Base-by-base conservation (phyloP, 1,140 invertebrate genomes). In the Sminthurides bifidus region DNA sequence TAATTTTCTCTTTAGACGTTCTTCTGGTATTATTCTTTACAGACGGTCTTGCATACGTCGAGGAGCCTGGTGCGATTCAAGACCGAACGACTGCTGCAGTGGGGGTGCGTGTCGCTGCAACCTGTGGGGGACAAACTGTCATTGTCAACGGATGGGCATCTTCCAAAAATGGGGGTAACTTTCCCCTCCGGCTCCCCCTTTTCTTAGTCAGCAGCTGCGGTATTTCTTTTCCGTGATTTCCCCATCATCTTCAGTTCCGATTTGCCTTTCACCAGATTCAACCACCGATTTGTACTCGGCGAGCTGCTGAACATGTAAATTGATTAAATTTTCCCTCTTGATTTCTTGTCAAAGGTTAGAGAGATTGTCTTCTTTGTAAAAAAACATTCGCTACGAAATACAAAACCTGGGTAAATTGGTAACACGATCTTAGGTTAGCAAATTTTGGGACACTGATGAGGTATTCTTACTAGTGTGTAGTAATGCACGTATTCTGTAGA, bases 111-210 rank as follows among this genome's bases (percentile, higher is more conserved):
- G 87, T 74, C 77, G 87, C 35, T 91, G 88, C 77, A 91, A 90
- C 71, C 76, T 91, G 4, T 92, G 87, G 87, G 87, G 87, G 23
- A 81, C 83, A 64, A 92, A 91, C 73, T 92, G 87, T 71, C 79
- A 83, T 63, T 92, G 87, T 71, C 86, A 90, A 71, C 79, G 87
- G 59, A 81, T 85, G 77, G 87, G 87, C 37, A 77, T 92, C 63
- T 90, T 92, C 76, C 87, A 91, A 69, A 86, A 87, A 72, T 88
- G 85, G 85, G 86, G 86, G 64, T 65, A 56, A 61, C 15, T n/a
- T 8, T 19, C 27, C 17, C 8, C 40, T 21, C 19, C 6, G 21
- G 17, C 6, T 43, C 40, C 33, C 33, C n/a, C 33, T 35, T n/a
- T 35, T n/a, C 10, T 35, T 12, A 12, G 10, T 35, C 10, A 12